Evolutionary conservation across 2,888 invertebrate species (phyloP), one percentile per base, ranked within the genome.

Genomic region (Graphium colonna): DNA sequence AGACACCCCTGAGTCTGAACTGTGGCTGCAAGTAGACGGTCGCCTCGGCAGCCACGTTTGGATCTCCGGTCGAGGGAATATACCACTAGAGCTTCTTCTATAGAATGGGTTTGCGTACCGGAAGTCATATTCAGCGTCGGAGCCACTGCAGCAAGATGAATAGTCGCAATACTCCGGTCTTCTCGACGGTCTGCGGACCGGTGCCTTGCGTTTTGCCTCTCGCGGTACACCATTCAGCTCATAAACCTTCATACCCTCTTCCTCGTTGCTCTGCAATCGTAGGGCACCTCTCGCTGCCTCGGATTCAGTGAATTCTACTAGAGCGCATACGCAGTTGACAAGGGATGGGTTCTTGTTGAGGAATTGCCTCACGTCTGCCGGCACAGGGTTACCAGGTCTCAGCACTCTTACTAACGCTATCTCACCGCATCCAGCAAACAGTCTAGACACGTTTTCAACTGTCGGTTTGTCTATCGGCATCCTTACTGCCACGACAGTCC

Each of bases 321-420:
- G 90, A 12, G 97, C 98, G 79, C 96, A 96, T 75, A 96, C 94
- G 84, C 95, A 93, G 67, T 94, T 94, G 61, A 94, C 95, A 75
- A 97, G 91, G 72, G 96, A 96, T 16, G 97, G 97, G 73, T 97
- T 96, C 75, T 97, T 97, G 72, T 95, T 95, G 68, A 97, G 94
- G 77, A 97, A 96, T 77, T 96, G 96, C 53, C 97, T 93, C 16
- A 97, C 95, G 82, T 98, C 97, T 2, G 96, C 95, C 1, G 98
- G 97, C 49, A 97, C 94, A 8, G 96, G 94, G 82, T 96, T 96
- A 36, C 97, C 97, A 0, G 97, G 97, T 50, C 95, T 91, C 42
- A 98, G 89, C 58, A 98, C 95, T 52, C 98, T 91, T 49, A 98
- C 95, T 33, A 97, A 85, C 1, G 96, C 95, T 40, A 98, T 97